Evolutionary conservation across 2,113 vertebrate species (phyloP).

Genomic region (Microtus ochrogaster): DNA sequence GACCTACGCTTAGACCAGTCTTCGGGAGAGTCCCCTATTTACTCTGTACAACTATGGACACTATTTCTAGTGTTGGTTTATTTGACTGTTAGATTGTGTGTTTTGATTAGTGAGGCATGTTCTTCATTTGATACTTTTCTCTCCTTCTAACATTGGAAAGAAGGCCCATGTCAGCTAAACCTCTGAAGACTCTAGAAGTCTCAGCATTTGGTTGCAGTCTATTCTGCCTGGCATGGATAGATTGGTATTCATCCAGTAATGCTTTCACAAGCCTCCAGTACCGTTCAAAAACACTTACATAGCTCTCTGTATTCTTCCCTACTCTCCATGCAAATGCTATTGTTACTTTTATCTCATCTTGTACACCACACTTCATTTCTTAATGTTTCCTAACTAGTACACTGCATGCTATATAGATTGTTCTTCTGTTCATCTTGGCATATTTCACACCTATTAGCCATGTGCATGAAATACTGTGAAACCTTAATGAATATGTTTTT

Average conservation of each 20-base stretch:
- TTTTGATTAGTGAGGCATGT: background rate
- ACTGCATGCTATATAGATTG: background rate
- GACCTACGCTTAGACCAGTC: background rate
- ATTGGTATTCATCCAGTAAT: background rate
- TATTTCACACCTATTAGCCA: background rate
- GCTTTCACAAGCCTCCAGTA: background rate
- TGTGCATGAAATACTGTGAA: background rate
- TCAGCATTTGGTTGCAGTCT: background rate
- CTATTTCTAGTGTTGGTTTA: conserved; percentile 9
- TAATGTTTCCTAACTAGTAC: background rate
- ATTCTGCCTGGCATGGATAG: background rate
- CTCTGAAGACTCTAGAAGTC: background rate
- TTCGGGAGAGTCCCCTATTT: background rate
- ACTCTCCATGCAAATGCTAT: background rate
- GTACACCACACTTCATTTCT: background rate
- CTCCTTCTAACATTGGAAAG: background rate
- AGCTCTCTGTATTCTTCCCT: background rate
- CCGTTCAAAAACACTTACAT: background rate
- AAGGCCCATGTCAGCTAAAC: background rate
- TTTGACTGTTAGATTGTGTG: background rate
- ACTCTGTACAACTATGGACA: background rate
- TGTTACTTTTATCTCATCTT: background rate
- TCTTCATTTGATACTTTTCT: background rate
- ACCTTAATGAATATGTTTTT: background rate
- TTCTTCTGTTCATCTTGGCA: background rate